Conservation (phyloP, 2,113 vertebrate genomes). For the Dasyprocta punctata region DNA sequence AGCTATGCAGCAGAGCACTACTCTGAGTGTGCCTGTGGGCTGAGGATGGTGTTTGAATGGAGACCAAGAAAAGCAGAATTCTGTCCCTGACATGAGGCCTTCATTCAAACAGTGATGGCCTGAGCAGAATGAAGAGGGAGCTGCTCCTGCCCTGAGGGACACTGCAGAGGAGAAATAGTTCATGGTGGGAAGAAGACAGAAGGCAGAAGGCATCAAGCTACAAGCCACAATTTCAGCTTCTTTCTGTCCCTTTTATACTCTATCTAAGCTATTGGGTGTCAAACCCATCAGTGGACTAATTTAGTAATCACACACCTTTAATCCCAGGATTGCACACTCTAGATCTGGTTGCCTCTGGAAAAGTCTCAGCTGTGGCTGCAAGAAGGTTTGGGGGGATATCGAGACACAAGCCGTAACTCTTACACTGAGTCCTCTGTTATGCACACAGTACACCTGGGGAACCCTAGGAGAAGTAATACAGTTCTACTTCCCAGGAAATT, state of each 20-base stretch:
- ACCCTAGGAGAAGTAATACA: neutral
- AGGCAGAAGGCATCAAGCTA: neutral
- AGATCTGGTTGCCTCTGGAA: neutral
- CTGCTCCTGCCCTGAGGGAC: neutral
- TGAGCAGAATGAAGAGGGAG: neutral
- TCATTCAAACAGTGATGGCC: neutral
- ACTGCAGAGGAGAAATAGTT: neutral
- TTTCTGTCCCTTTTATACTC: neutral
- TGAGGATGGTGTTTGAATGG: neutral
- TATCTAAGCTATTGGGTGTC: neutral
- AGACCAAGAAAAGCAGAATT: neutral
- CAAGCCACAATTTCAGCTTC: neutral
- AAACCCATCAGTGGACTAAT: neutral
- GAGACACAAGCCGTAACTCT: neutral
- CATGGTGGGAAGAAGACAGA: neutral
- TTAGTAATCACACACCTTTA: neutral
- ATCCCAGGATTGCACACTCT: neutral
- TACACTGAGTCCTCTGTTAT: neutral
- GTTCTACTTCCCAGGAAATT: slow-evolving; percentile 42
- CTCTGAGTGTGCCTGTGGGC: neutral
- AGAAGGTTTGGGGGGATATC: neutral
- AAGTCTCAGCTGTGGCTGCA: neutral
- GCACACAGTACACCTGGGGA: neutral
- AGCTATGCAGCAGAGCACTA: neutral
- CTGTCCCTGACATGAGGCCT: neutral